These are phyloP conservation scores for Melinaea menophilus DNA, from an alignment of 2,888 invertebrate genomes.

Conservation along the genomic window DNA sequence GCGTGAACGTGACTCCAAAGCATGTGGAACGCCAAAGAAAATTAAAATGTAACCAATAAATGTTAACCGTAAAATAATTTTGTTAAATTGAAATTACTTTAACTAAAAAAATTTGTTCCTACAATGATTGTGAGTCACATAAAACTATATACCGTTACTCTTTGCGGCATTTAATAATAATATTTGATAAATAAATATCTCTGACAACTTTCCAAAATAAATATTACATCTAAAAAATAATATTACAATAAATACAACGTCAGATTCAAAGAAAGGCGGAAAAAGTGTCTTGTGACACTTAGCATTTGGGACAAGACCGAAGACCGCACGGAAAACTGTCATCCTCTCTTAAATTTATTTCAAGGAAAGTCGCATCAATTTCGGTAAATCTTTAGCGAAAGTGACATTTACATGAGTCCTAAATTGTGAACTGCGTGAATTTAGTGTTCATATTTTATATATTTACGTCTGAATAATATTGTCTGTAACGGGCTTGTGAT, in stretches of 20 bases:
- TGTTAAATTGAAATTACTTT: too few species aligned
- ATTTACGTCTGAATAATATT: not conserved
- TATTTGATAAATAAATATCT: too few species aligned
- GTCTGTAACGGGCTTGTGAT: too few species aligned
- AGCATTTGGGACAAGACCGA: constrained; percentile 11
- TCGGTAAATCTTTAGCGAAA: constrained; percentile 13
- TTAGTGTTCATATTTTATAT: constrained; percentile 13
- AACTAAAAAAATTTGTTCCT: too few species aligned
- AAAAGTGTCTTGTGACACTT: not conserved
- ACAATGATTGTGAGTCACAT: too few species aligned
- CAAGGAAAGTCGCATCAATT: constrained; percentile 15
- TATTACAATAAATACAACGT: constrained; percentile 2
- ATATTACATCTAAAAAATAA: constrained; percentile 5
- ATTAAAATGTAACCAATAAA: too few species aligned
- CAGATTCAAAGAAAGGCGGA: not conserved
- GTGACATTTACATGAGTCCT: constrained; percentile 10
- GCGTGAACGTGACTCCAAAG: too few species aligned
- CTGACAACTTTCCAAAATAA: not conserved
- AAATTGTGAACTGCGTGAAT: not conserved
- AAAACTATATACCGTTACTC: too few species aligned
- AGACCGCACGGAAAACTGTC: constrained; percentile 7
- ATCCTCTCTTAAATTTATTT: constrained; percentile 6
- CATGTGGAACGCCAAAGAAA: too few species aligned
- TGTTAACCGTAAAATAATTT: too few species aligned
- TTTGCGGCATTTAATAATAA: too few species aligned